These are phyloP conservation scores for Epinephelus coioides DNA, from an alignment of 2,797 vertebrate genomes.

Conservation along the genomic window DNA sequence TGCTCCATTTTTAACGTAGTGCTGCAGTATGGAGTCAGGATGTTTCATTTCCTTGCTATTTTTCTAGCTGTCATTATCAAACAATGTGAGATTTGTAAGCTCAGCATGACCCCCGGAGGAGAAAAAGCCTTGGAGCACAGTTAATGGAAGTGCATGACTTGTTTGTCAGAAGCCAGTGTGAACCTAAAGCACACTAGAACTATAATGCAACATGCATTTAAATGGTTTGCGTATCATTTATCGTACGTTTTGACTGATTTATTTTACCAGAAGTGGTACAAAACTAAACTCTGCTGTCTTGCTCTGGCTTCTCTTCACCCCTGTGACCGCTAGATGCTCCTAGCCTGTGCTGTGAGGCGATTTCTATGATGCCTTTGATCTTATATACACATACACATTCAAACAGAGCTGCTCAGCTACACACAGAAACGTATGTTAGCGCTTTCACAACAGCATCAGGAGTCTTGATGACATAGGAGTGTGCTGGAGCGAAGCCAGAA, in stretches of 20 bases:
- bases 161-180: slow-evolving; percentile 10
- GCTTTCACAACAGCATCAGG: slow-evolving; percentile 61
- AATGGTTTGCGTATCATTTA: background rate
- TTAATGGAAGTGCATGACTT: background rate
- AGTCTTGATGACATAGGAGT: slow-evolving; percentile 51
- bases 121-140: background rate
- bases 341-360: slow-evolving; percentile 2
- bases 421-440: slow-evolving; percentile 41
- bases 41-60: background rate
- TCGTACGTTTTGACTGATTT: background rate
- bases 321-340: slow-evolving; percentile 1
- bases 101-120: background rate
- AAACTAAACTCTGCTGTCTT: background rate
- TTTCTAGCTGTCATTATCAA: background rate
- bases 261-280: background rate
- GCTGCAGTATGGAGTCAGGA: background rate
- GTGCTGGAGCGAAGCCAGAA: slow-evolving; percentile 66
- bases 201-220: background rate
- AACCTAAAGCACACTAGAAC: background rate
- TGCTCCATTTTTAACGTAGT: background rate
- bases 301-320: background rate
- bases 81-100: background rate
- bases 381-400: slow-evolving; percentile 8
- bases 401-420: slow-evolving; percentile 7
- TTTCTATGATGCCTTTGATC: slow-evolving; percentile 55